A percentile compares a stretch with the other conserved stretches of the same genome.
phyloP scores from a whole-genome alignment of 2,113 vertebrate species.

The Takifugu flavidus region DNA sequence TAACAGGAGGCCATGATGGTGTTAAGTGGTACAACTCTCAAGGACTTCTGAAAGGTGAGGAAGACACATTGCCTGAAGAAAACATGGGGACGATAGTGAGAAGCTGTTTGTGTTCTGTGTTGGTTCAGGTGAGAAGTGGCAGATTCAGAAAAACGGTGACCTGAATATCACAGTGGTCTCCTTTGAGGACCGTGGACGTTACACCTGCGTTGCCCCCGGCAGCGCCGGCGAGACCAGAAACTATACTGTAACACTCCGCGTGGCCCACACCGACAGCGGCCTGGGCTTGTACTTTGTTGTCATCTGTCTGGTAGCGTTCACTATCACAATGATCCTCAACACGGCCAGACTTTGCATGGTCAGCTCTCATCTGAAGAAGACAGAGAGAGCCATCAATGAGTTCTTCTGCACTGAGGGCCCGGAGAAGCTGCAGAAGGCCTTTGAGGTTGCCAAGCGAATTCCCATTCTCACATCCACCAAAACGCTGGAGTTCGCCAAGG shows the following conservation, averaged over 20 bases:
- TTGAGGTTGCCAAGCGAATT: slow-evolving; percentile 93
- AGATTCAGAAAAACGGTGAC: slow-evolving; percentile 66
- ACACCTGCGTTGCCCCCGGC: slow-evolving; percentile 77
- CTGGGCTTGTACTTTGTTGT: slow-evolving; percentile 89
- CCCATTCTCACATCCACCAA: slow-evolving; percentile 92
- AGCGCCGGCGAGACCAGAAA: slow-evolving; percentile 40
- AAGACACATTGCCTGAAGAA: not conserved
- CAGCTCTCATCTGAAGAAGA: slow-evolving; percentile 92
- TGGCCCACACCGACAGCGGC: slow-evolving; percentile 84
- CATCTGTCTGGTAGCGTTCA: slow-evolving; percentile 88
- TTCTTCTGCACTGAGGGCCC: slow-evolving; percentile 93
- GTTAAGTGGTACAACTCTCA: slow-evolving; percentile 89
- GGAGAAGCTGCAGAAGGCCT: slow-evolving; percentile 93
- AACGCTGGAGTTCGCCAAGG: slow-evolving; percentile 89
- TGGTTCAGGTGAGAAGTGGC: slow-evolving; percentile 80
- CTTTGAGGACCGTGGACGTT: slow-evolving; percentile 88
- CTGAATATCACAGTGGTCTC: slow-evolving; percentile 87
- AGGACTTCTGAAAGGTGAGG: slow-evolving; percentile 71
- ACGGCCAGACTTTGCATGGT: slow-evolving; percentile 91
- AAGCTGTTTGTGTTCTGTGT: not conserved
- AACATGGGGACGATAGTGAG: not conserved
- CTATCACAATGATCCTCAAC: slow-evolving; percentile 87
- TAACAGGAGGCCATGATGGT: slow-evolving; percentile 65
- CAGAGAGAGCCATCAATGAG: slow-evolving; percentile 91
- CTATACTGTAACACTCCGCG: slow-evolving; percentile 85